phyloP scores from a whole-genome alignment of 2,113 vertebrate genomes.

The Rhegmatorhina hoffmannsi region DNA sequence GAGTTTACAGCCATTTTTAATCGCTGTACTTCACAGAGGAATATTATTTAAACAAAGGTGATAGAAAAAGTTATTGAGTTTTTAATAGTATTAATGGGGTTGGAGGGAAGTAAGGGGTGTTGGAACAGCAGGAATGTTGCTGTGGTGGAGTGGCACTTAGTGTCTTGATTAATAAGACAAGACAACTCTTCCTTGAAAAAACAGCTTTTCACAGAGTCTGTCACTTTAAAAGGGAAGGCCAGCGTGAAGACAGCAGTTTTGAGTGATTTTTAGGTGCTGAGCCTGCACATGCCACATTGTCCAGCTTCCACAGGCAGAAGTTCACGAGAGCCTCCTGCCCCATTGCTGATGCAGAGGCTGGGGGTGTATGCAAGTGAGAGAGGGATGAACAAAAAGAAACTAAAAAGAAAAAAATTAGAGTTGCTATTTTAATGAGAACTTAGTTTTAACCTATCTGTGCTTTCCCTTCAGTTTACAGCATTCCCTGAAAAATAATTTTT shows the following conservation, averaged over 20 bases:
- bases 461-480: constrained; percentile 39
- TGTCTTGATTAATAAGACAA: constrained; percentile 62
- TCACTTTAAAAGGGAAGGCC: constrained; percentile 69
- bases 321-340: constrained; percentile 57
- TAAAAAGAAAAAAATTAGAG: constrained; percentile 45
- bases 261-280: constrained; percentile 66
- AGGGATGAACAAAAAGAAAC: constrained; percentile 24
- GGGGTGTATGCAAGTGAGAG: neutral
- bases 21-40: constrained; percentile 46
- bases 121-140: constrained; percentile 56
- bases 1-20: constrained; percentile 73
- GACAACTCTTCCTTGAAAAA: constrained; percentile 30
- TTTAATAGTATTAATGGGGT: constrained; percentile 56
- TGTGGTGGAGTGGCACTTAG: constrained; percentile 46
- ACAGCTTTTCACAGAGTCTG: constrained; percentile 38
- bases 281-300: constrained; percentile 61
- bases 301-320: constrained; percentile 58
- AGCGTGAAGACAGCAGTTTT: constrained; percentile 35
- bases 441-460: constrained; percentile 28
- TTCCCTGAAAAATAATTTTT: constrained; percentile 8
- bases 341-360: neutral
- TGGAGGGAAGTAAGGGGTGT: constrained; percentile 24
- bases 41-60: constrained; percentile 69
- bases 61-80: constrained; percentile 44
- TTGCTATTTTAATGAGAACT: constrained; percentile 57